Evolutionary conservation across 1,140 invertebrate genomes (phyloP), one percentile per base, ranked within the genome.

Genomic region (Bombus breviceps): DNA sequence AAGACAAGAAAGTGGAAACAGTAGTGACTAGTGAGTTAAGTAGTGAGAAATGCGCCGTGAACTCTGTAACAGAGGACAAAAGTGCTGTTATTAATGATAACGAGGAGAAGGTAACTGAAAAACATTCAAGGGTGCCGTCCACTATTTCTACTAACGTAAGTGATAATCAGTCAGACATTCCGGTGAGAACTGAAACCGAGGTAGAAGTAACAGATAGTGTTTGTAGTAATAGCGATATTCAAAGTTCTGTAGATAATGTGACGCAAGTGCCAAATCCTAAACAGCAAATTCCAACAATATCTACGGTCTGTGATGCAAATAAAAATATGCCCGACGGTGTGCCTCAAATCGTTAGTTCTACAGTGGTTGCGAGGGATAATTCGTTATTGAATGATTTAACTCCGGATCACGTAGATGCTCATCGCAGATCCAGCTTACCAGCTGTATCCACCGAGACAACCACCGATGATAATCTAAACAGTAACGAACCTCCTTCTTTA

Each of bases 281-380:
- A 88, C 97, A 97, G 89, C 97, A 97, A 95, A 97, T 97, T 88
- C 96, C 96, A 92, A 97, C 97, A 88, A 97, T 97, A 95, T 97
- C 97, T 87, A 97, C 97, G 91, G 97, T 97, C 92, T 97, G 97
- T 96, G 97, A 97, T 96, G 95, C 95, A 93, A 95, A 94, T 94
- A 94, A 95, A 93, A 94, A 86, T 93, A 93, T 94, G 92, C 89
- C 92, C 92, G 94, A 94, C 86, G 93, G 91, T 94, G 93, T 95
- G 93, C 94, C 94, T 95, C 92, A 95, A 94, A 95, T 92, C 90
- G 92, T 94, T 95, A 94, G 88, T 93, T 90, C 92, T 93, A 95
- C 94, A 91, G 92, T 91, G 88, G 89, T 93, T 89, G 91, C 88
- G 80, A 93, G 86, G 84, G 92, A 94, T 79, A 93, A 93, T 93